Evolutionary conservation across 2,888 invertebrate species (phyloP).

Genomic region (Amphimallon solstitiale): DNA sequence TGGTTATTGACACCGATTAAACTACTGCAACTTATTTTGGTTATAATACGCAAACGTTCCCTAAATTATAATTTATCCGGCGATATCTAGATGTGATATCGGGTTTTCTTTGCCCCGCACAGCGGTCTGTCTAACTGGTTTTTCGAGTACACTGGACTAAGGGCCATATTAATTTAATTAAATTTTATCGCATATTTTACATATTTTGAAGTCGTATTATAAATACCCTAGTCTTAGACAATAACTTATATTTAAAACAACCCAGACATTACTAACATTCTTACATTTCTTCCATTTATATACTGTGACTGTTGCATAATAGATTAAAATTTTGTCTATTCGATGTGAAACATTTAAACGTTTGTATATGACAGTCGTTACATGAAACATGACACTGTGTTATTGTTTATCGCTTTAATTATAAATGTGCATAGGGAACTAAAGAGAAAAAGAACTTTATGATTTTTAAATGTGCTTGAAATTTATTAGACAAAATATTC

Average conservation of each 20-base stretch:
- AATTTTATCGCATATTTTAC: slow-evolving; percentile 61
- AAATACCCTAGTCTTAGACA: slow-evolving; percentile 55
- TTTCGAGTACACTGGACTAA: slow-evolving; percentile 44
- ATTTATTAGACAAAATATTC: no score
- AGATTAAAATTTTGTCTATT: slow-evolving; percentile 30
- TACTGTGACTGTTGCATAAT: slow-evolving; percentile 21
- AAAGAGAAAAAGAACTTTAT: no score
- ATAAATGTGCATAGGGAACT: not conserved
- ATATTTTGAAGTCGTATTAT: slow-evolving; percentile 56
- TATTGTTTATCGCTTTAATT: not conserved
- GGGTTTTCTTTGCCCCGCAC: slow-evolving; percentile 52
- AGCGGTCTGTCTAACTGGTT: slow-evolving; percentile 56
- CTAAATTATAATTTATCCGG: slow-evolving; percentile 56
- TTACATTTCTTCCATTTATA: slow-evolving; percentile 16
- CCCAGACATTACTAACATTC: slow-evolving; percentile 38
- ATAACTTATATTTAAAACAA: slow-evolving; percentile 48
- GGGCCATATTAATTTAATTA: slow-evolving; percentile 62
- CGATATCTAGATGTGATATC: slow-evolving; percentile 54
- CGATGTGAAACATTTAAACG: slow-evolving; percentile 1
- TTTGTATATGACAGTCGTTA: not conserved
- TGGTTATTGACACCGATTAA: slow-evolving; percentile 46
- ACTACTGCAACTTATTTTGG: slow-evolving; percentile 41
- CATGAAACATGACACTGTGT: slow-evolving; percentile 1
- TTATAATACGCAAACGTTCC: slow-evolving; percentile 44
- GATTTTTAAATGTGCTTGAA: no score